A percentile compares a stretch with the other conserved stretches of the same genome.
These are phyloP conservation scores for Brachynemurus nebulosus DNA, from an alignment of 2,888 invertebrate species.

Conservation along the genomic window DNA sequence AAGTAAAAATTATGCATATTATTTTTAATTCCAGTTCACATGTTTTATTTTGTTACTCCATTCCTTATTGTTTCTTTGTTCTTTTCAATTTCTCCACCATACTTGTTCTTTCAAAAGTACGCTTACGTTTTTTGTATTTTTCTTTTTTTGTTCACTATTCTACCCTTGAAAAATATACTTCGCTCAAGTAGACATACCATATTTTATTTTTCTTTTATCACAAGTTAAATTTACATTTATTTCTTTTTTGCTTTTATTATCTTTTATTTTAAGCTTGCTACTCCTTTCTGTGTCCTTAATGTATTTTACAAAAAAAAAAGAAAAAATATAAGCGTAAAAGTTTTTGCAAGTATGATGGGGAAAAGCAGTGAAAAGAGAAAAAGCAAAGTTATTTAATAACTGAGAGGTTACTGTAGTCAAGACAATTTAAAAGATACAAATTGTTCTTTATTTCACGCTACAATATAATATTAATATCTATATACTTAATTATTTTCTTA, in stretches of 20 bases:
- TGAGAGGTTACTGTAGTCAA: too few species aligned
- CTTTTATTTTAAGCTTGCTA: neutral
- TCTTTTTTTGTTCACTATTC: slow-evolving; percentile 26
- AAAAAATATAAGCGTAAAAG: neutral
- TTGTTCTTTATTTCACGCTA: too few species aligned
- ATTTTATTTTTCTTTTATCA: neutral
- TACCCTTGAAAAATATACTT: too few species aligned
- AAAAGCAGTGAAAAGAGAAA: neutral
- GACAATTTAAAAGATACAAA: too few species aligned
- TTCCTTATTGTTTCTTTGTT: neutral
- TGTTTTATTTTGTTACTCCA: neutral
- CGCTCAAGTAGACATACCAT: too few species aligned
- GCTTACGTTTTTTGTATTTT: neutral
- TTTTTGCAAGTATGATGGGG: neutral
- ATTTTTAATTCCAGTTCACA: neutral
- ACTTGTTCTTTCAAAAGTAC: too few species aligned
- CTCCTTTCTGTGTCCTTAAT: too few species aligned
- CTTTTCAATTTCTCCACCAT: neutral
- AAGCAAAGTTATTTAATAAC: too few species aligned
- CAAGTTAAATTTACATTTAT: neutral
- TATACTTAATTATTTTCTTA: too few species aligned
- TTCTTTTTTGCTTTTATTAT: neutral
- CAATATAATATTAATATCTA: too few species aligned
- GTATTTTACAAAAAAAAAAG: too few species aligned
- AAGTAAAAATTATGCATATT: neutral